phyloP scores from a whole-genome alignment of 1,140 invertebrate genomes.

The Zaprionus ornatus region DNA sequence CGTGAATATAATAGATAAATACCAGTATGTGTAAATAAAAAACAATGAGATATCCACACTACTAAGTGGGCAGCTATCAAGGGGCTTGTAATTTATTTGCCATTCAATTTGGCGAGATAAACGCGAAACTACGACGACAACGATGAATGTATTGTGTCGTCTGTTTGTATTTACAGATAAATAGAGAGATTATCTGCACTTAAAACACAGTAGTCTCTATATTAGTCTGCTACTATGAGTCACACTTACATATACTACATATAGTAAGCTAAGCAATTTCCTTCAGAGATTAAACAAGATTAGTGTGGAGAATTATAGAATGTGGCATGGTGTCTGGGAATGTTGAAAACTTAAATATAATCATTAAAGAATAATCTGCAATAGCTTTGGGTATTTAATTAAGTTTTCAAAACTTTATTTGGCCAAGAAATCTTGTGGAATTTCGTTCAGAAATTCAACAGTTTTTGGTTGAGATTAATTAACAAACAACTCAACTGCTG shows the following conservation, averaged over 20 bases:
- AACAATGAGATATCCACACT: constrained; percentile 18
- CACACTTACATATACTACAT: neutral
- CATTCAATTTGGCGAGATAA: constrained; percentile 30
- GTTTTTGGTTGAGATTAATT: constrained; percentile 42
- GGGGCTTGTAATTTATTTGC: constrained; percentile 22
- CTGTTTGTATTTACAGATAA: neutral
- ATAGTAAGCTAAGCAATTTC: neutral
- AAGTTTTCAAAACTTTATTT: neutral
- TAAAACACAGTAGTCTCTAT: neutral
- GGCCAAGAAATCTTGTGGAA: constrained; percentile 7
- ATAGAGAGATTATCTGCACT: neutral
- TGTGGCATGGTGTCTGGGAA: neutral
- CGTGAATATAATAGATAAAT: neutral
- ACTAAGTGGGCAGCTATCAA: constrained; percentile 27
- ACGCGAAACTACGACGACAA: neutral
- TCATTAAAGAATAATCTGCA: neutral
- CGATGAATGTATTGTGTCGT: neutral
- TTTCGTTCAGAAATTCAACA: constrained; percentile 16
- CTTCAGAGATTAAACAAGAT: neutral
- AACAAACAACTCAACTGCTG: constrained; percentile 23
- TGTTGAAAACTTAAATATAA: neutral
- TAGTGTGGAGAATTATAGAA: neutral
- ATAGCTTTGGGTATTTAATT: neutral
- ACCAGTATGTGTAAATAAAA: constrained; percentile 5
- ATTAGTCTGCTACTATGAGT: neutral